These are phyloP conservation scores for Distichodus sexfasciatus DNA, from an alignment of 2,797 vertebrate genomes.

Conservation along the genomic window DNA sequence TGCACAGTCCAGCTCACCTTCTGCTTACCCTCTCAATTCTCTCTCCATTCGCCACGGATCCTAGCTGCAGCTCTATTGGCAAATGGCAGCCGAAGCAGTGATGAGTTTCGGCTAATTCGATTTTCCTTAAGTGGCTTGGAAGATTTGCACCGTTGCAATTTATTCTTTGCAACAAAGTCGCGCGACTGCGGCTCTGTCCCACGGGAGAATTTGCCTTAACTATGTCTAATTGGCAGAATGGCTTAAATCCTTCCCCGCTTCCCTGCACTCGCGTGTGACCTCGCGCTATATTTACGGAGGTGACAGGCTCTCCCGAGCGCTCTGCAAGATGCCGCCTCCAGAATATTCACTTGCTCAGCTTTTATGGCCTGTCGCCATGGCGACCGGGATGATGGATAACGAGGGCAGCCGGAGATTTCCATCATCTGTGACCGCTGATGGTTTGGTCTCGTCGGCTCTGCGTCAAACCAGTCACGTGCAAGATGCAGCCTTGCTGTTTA, in stretches of 20 bases:
- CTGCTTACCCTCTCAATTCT: background rate
- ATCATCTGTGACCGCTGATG: constrained; percentile 24
- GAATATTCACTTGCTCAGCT: constrained; percentile 24
- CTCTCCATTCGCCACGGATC: background rate
- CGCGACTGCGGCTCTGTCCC: background rate
- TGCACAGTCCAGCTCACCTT: background rate
- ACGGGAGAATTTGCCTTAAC: constrained; percentile 19
- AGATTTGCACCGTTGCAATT: constrained; percentile 4
- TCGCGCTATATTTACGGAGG: background rate
- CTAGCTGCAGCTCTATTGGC: background rate
- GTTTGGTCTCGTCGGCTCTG: constrained; percentile 14
- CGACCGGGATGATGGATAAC: constrained; percentile 17
- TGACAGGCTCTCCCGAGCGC: background rate
- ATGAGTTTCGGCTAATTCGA: constrained; percentile 21
- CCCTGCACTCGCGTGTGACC: background rate
- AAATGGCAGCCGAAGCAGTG: constrained; percentile 3
- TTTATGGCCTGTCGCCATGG: constrained; percentile 2
- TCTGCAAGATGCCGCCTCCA: background rate
- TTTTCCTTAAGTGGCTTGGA: constrained; percentile 34
- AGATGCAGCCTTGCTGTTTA: background rate
- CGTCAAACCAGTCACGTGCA: background rate
- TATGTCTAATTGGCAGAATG: constrained; percentile 32
- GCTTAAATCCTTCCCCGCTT: background rate
- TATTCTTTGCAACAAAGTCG: constrained; percentile 15
- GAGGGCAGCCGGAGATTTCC: background rate